Conservation (phyloP, 2,888 invertebrate genomes). For the Scaptomyza cyrtandrae region DNA sequence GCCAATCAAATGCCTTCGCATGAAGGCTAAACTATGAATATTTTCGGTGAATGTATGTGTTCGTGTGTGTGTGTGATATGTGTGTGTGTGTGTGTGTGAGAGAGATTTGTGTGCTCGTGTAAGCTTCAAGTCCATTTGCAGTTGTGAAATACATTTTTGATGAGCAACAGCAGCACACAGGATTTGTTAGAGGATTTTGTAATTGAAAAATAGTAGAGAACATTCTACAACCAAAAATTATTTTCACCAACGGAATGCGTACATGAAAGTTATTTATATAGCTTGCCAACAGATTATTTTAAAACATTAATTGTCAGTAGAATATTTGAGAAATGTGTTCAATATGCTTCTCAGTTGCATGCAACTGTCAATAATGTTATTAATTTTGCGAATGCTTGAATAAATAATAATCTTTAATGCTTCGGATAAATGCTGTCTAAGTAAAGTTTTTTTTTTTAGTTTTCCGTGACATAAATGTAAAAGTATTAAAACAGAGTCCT, state of each 20-base stretch:
- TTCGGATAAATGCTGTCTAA: no score
- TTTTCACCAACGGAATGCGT: background rate
- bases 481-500: no score
- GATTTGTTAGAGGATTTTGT: slow-evolving; percentile 17
- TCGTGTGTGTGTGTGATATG: slow-evolving; percentile 3
- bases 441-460: no score
- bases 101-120: background rate
- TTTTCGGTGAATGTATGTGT: slow-evolving; percentile 1
- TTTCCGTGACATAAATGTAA: no score
- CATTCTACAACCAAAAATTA: slow-evolving; percentile 14
- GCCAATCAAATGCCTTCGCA: slow-evolving; percentile 50
- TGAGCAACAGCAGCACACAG: slow-evolving; percentile 38
- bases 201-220: slow-evolving; percentile 8
- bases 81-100: slow-evolving; percentile 4
- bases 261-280: background rate
- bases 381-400: no score
- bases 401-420: no score
- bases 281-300: background rate
- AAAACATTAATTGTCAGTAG: background rate
- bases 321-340: background rate
- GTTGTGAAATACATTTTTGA: slow-evolving; percentile 50
- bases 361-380: no score
- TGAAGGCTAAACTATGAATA: slow-evolving; percentile 45
- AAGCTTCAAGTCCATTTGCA: slow-evolving; percentile 46
- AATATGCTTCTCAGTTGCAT: no score